These are phyloP conservation scores for Pterocles orientalis DNA, from an alignment of 2,113 vertebrate genomes.

Conservation along the genomic window DNA sequence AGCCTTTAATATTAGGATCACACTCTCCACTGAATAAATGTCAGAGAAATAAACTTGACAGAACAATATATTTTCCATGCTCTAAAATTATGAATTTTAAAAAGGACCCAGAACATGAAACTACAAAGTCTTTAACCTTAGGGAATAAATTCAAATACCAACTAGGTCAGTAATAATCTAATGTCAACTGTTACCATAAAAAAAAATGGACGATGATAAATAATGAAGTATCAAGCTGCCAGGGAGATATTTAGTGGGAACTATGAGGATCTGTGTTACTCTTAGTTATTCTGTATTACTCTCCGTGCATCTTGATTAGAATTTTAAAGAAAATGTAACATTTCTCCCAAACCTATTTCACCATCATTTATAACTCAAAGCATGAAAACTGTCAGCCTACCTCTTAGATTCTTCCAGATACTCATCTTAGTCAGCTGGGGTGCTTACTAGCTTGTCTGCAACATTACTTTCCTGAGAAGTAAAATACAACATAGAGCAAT, in stretches of 20 bases:
- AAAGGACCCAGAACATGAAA: not conserved
- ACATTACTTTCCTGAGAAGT: not conserved
- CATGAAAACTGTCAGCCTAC: not conserved
- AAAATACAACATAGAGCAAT: not conserved
- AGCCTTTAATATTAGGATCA: conserved; percentile 9
- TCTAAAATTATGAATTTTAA: conserved; percentile 29
- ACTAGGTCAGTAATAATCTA: conserved; percentile 5
- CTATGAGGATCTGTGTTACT: not conserved
- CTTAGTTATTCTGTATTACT: not conserved
- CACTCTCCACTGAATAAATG: conserved; percentile 47
- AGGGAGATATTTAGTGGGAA: not conserved
- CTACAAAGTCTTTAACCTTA: conserved; percentile 1
- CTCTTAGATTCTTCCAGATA: not conserved
- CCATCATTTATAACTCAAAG: not conserved
- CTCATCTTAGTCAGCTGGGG: not conserved
- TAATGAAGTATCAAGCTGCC: not conserved
- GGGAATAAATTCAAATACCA: conserved; percentile 41
- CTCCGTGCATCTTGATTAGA: not conserved
- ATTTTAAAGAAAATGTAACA: not conserved
- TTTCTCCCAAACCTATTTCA: not conserved
- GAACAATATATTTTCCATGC: conserved; percentile 32
- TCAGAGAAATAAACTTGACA: conserved; percentile 36
- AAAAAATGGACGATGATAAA: not conserved
- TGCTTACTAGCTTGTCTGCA: not conserved
- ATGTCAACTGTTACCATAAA: conserved; percentile 12